Evolutionary conservation across 2,113 vertebrate species (phyloP).

Genomic region (Montifringilla adamsi): DNA sequence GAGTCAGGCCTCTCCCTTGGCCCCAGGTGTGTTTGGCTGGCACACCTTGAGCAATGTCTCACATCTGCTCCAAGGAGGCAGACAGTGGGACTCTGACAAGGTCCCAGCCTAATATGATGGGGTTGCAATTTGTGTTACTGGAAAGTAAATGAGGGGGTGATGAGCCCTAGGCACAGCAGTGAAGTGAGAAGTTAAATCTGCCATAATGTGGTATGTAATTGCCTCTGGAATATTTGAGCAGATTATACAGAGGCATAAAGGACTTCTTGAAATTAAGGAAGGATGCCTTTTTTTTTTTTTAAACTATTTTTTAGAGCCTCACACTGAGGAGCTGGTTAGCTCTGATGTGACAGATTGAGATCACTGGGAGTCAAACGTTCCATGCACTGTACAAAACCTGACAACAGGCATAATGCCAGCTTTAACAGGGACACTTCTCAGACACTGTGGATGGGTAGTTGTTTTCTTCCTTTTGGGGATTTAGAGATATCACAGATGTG

Average conservation of each 20-base stretch:
- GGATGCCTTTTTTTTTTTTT: neutral
- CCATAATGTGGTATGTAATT: neutral
- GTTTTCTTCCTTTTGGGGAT: neutral
- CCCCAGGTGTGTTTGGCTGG: fast-evolving
- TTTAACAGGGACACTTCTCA: neutral
- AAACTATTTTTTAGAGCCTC: constrained; percentile 11
- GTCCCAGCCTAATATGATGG: neutral
- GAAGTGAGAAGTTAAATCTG: neutral
- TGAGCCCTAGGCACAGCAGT: neutral
- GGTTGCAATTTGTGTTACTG: neutral
- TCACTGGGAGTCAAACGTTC: neutral
- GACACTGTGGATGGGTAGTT: neutral
- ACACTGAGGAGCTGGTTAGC: neutral
- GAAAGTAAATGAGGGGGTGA: neutral
- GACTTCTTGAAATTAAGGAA: neutral
- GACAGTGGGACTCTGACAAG: neutral
- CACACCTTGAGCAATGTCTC: neutral
- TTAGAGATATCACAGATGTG: neutral
- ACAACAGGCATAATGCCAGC: neutral
- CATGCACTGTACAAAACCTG: neutral
- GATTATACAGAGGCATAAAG: neutral
- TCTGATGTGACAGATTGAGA: constrained; percentile 41
- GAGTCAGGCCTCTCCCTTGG: neutral
- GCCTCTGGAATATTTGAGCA: neutral
- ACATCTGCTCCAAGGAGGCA: neutral